Percentiles rank a stretch among this genome's conserved stretches.
Conservation (phyloP, 2,113 vertebrate genomes). For the Aythya baeri region DNA sequence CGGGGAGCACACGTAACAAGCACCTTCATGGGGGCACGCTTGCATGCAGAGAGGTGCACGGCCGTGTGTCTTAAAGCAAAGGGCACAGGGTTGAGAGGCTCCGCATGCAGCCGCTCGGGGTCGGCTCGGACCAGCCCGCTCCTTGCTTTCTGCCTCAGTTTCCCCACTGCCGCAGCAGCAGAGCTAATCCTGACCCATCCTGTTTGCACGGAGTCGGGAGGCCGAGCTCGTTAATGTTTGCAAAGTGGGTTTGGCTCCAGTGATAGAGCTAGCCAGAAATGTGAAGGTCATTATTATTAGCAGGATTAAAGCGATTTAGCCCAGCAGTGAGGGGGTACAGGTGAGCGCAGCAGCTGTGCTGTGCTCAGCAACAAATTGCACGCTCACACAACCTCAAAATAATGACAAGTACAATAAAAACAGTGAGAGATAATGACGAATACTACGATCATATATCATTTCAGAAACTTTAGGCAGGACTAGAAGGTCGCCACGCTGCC, state of each 20-base stretch:
- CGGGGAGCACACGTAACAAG: rapidly evolving
- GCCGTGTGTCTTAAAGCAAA: not conserved
- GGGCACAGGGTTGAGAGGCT: not conserved
- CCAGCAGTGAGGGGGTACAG: not conserved
- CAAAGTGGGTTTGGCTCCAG: conserved; percentile 49
- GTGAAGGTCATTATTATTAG: conserved; percentile 62
- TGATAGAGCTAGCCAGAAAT: conserved; percentile 46
- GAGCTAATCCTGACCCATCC: conserved; percentile 1
- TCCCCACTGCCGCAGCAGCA: not conserved
- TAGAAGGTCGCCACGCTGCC: not conserved
- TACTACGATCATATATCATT: rapidly evolving
- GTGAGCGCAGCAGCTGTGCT: not conserved
- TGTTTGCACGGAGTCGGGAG: not conserved
- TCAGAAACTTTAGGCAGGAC: not conserved
- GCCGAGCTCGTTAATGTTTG: conserved; percentile 21
- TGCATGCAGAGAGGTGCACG: not conserved
- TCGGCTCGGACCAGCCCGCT: not conserved
- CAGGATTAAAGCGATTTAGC: conserved; percentile 35
- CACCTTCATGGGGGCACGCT: not conserved
- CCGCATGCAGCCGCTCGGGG: too few species aligned
- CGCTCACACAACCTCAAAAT: rapidly evolving
- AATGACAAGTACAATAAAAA: not conserved
- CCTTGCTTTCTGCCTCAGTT: conserved; percentile 45
- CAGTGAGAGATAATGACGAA: not conserved
- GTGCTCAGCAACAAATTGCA: not conserved